Percentiles rank a stretch among this genome's conserved stretches.
Evolutionary conservation across 1,140 invertebrate genomes (phyloP).

Genomic region (Ceratina australensis): DNA sequence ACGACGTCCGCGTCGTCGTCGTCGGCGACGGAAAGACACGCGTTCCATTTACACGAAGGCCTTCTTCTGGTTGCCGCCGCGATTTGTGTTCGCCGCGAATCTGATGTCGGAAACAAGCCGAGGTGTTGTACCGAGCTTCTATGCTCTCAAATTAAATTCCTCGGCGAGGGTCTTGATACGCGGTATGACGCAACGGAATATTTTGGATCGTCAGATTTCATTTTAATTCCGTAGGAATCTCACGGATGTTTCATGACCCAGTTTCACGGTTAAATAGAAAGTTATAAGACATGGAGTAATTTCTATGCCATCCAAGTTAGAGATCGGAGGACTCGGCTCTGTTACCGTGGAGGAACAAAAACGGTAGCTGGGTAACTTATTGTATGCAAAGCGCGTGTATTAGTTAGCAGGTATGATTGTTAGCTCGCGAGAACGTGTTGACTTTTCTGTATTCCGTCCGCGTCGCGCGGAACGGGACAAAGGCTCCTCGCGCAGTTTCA

Average conservation of each 20-base stretch:
- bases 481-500: not conserved
- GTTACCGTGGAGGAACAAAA: not conserved
- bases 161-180: no score
- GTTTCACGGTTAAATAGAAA: no score
- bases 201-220: no score
- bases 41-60: conserved; percentile 27
- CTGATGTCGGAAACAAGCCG: no score
- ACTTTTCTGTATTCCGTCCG: not conserved
- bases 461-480: not conserved
- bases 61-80: not conserved
- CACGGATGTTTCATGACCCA: no score
- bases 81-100: conserved; percentile 11
- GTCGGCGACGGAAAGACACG: conserved; percentile 19
- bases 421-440: not conserved
- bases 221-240: no score
- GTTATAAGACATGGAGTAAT: no score
- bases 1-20: not conserved
- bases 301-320: not conserved
- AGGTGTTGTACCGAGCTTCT: no score
- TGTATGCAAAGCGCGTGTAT: not conserved
- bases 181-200: no score
- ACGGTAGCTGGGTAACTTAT: not conserved
- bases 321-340: not conserved
- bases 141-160: no score
- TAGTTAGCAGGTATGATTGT: conserved; percentile 4